Percentiles rank a stretch among this genome's conserved stretches.
Conservation (phyloP, 2,113 vertebrate genomes). For the Festucalex cinctus region DNA sequence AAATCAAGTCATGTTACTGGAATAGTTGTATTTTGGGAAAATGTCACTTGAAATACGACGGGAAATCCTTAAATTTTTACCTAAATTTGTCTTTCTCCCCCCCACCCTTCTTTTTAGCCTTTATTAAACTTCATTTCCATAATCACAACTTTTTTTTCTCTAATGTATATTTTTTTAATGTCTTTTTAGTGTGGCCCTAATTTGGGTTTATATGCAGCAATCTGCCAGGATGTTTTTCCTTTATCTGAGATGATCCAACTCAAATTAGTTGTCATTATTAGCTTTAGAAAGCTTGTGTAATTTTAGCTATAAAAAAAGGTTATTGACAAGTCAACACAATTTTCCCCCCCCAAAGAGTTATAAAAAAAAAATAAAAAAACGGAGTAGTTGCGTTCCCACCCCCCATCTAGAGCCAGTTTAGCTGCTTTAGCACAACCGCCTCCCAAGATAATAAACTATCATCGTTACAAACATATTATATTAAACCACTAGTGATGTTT, state of each 20-base stretch:
- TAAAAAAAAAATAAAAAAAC: conserved; percentile 44
- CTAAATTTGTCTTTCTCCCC: neutral
- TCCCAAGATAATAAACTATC: conserved; percentile 52
- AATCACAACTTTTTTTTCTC: neutral
- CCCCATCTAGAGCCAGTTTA: neutral
- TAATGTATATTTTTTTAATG: no score
- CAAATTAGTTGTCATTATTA: conserved; percentile 27
- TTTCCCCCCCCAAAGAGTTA: conserved; percentile 17
- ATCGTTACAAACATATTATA: conserved; percentile 65
- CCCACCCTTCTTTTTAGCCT: neutral
- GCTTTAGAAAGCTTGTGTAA: conserved; percentile 41
- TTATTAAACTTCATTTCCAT: neutral
- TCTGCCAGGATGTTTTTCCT: neutral
- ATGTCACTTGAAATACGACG: neutral
- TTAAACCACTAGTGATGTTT: conserved; percentile 55
- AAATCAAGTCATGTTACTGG: neutral
- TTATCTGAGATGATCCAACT: conserved; percentile 9
- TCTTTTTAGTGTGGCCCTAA: neutral
- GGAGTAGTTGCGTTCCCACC: conserved; percentile 63
- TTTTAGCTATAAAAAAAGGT: conserved; percentile 73
- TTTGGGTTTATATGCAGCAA: conserved; percentile 2
- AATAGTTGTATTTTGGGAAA: neutral
- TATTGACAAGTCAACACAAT: conserved; percentile 78
- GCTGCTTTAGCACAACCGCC: conserved; percentile 39
- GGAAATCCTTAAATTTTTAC: neutral